These are phyloP conservation scores for Euphonia xanthogaster DNA, from an alignment of 2,797 vertebrate species.

Conservation along the genomic window DNA sequence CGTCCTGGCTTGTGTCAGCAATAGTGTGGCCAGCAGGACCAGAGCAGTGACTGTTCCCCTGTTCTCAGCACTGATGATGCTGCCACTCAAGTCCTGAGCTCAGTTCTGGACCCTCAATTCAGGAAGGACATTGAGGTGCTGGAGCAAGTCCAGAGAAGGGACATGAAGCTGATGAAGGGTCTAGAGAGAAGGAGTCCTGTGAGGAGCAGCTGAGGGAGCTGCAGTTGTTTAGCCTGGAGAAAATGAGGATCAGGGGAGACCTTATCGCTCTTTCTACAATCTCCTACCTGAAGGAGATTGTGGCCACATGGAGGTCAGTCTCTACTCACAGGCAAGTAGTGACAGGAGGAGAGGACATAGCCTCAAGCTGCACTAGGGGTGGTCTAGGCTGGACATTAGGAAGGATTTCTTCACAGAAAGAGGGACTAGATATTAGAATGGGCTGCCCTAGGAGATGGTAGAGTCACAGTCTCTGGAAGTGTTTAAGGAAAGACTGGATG, in stretches of 20 bases:
- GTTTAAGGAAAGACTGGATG: neutral
- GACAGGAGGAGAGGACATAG: neutral
- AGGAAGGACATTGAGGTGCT: neutral
- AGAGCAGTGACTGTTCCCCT: neutral
- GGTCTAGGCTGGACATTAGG: neutral
- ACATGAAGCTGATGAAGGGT: neutral
- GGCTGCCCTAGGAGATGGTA: too few species aligned
- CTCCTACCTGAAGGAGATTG: neutral
- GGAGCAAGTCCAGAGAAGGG: neutral
- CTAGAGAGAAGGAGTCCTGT: neutral
- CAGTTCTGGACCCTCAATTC: neutral
- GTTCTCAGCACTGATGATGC: rapidly evolving
- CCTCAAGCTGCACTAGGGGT: neutral
- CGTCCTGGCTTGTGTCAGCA: neutral
- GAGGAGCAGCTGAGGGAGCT: neutral
- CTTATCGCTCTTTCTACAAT: neutral
- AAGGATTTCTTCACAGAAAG: neutral
- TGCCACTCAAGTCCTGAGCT: rapidly evolving
- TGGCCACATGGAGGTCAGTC: neutral
- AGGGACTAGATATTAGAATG: neutral
- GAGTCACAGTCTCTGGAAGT: neutral
- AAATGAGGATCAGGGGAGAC: neutral
- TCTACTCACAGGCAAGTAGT: neutral
- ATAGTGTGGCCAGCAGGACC: neutral
- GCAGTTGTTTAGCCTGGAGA: neutral